Conservation (phyloP, 2,888 invertebrate genomes). For the Allolobophora icterica region DNA sequence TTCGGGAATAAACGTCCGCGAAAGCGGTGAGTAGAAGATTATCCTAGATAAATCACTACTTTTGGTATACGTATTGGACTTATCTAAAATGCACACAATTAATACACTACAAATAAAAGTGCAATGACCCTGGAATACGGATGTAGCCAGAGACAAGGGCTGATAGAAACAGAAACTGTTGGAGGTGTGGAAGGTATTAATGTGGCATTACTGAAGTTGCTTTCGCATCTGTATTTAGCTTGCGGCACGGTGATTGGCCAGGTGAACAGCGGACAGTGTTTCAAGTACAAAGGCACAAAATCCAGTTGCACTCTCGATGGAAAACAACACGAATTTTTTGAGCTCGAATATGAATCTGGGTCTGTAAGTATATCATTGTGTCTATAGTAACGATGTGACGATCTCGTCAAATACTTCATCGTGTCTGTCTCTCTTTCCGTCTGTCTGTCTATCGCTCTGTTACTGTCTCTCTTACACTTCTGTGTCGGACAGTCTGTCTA, state of each 20-base stretch:
- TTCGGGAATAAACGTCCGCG: constrained; percentile 5
- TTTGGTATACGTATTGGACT: background rate
- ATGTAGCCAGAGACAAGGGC: too few relatives aligned
- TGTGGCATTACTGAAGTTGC: too few relatives aligned
- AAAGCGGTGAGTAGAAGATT: background rate
- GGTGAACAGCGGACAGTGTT: constrained; percentile 29
- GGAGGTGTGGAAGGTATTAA: too few relatives aligned
- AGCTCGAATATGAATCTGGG: constrained; percentile 12
- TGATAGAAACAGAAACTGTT: too few relatives aligned
- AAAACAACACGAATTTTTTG: constrained; percentile 32
- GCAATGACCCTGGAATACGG: background rate
- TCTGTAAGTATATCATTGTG: background rate
- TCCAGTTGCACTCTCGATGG: constrained; percentile 27
- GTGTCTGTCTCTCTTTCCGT: background rate
- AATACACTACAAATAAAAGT: background rate
- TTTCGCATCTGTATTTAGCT: constrained; percentile 11
- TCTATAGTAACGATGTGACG: too few relatives aligned
- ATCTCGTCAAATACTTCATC: too few relatives aligned
- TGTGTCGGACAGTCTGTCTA: background rate
- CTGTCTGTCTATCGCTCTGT: background rate
- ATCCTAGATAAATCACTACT: background rate
- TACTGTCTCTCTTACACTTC: background rate
- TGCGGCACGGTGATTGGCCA: constrained; percentile 35
- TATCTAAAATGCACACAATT: background rate
- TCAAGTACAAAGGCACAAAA: constrained; percentile 32